These are phyloP conservation scores for Drosophila kanapiae DNA, from an alignment of 1,140 invertebrate species.

Conservation along the genomic window DNA sequence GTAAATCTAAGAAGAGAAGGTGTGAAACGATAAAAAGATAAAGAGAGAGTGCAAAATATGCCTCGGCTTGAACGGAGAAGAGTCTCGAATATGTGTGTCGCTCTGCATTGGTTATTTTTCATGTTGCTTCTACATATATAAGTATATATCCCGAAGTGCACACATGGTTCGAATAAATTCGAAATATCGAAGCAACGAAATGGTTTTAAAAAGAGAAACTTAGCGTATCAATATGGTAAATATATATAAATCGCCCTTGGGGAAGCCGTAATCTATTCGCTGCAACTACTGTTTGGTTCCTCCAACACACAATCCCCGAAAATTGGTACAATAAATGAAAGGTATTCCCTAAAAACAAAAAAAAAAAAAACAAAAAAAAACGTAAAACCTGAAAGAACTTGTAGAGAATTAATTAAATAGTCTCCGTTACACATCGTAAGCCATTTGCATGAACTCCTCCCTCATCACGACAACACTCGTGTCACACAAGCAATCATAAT, in stretches of 20 bases:
- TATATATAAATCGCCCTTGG: constrained; percentile 14
- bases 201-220: background rate
- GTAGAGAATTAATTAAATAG: background rate
- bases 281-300: constrained; percentile 1
- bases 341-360: constrained; percentile 5
- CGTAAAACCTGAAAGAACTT: background rate
- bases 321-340: constrained; percentile 4
- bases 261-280: background rate
- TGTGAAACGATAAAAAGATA: background rate
- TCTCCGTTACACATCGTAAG: background rate
- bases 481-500: background rate
- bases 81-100: constrained; percentile 2
- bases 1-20: background rate
- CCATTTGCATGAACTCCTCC: constrained; percentile 8
- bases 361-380: background rate
- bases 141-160: background rate
- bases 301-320: background rate
- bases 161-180: constrained; percentile 6
- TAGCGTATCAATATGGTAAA: constrained; percentile 8
- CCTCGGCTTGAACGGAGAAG: constrained; percentile 1
- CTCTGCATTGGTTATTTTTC: constrained; percentile 6
- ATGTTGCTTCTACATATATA: constrained; percentile 2
- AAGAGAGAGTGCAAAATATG: background rate
- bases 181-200: constrained; percentile 1
- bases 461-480: background rate